Percentiles rank a stretch among this genome's conserved stretches.
phyloP scores from a whole-genome alignment of 1,140 invertebrate species.

The Charaxes varanes region DNA sequence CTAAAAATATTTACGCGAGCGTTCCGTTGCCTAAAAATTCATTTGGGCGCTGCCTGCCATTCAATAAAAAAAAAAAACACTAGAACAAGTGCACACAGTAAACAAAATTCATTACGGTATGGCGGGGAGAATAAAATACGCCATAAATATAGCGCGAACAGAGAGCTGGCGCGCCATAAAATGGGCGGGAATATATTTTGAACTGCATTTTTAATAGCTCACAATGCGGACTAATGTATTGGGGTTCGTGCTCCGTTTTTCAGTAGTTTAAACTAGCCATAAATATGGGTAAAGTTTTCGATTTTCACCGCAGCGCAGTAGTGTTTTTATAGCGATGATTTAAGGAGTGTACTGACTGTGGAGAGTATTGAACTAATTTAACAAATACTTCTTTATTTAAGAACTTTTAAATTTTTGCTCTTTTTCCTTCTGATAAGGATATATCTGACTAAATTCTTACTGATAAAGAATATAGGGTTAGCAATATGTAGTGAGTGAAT shows the following conservation, averaged over 20 bases:
- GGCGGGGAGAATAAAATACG: conserved; percentile 18
- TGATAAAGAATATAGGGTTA: no score
- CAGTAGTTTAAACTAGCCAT: conserved; percentile 16
- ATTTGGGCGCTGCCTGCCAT: conserved; percentile 11
- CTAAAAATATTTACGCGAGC: conserved; percentile 4
- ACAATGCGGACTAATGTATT: conserved; percentile 26
- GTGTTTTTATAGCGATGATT: no score
- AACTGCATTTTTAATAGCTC: conserved; percentile 34
- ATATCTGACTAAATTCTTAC: no score
- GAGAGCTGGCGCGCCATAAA: conserved; percentile 19
- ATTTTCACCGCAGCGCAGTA: no score
- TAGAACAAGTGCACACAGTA: conserved; percentile 23
- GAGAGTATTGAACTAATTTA: no score
- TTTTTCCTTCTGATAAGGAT: no score
- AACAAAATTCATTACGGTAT: conserved; percentile 35
- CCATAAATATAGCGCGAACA: conserved; percentile 28
- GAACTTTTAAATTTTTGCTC: no score
- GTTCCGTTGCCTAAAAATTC: conserved; percentile 11
- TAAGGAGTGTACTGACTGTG: no score
- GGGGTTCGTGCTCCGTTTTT: conserved; percentile 17
- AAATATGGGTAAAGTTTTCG: conserved; percentile 12
- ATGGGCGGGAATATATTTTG: conserved; percentile 29
- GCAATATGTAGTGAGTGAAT: no score
- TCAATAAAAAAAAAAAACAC: conserved; percentile 16
- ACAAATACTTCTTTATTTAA: no score